Base-by-base conservation (phyloP, 2,888 invertebrate genomes). In the Andrena flavipes region DNA sequence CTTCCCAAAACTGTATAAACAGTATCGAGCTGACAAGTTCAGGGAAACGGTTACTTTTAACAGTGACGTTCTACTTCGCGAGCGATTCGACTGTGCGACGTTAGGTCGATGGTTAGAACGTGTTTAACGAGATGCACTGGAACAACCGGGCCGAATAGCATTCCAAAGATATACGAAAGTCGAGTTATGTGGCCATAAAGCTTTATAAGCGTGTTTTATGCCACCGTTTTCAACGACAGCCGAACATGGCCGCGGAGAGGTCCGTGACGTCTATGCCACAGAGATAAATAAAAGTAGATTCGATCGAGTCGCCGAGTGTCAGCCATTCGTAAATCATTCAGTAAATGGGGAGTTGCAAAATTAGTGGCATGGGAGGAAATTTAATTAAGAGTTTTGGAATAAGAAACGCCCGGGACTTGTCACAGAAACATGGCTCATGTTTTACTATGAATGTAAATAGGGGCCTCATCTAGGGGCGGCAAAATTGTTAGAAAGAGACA, bases 201-300 rank as follows among this genome's bases (percentile, higher is more conserved):
- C 35, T 69, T 69, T 75, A 75, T 29, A 60, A 60, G 60, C 33
- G 23, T 35, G 60, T 30, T 69, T 69, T 23, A 35, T 7, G 51
- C 54, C 10, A 20, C 13, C 30, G 10, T 2, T 54, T 23, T 26
- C 20, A 35, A 54, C 69, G 42, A 29, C n/a, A 23, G 42, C 7
- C 13, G 2, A 13, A 10, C n/a, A 13, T 2, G 23, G 20, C 13
- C 26, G 48, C 48, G 13, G 13, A 26, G 5, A 23, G n/a, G 20
- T n/a, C 13, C 10, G 26, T 8, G 29, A 16, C n/a, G 49, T 29
- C 8, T n/a, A 20, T 23, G 16, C n/a, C 6, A 26, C 54, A 56
- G 29, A 56, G 16, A 29, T 49, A 48, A 70, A 13, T 2, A 48
- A 20, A 20, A 7, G 23, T 48, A 33, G 4, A 49, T 68, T 33